Conservation (phyloP, 2,797 vertebrate species). For the Orestias chungarensis region DNA sequence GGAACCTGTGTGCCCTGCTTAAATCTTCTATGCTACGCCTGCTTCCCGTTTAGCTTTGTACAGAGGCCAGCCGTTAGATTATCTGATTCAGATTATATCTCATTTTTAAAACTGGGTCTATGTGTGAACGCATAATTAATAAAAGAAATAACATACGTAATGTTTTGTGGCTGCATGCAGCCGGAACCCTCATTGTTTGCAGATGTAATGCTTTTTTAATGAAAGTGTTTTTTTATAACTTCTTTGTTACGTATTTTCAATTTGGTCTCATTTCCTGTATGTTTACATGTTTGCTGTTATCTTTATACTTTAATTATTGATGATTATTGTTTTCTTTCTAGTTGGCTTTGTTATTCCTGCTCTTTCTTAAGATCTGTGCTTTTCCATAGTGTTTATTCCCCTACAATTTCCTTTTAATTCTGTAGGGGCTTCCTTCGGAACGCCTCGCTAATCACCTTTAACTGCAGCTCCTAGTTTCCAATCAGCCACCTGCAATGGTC, state of each 20-base stretch:
- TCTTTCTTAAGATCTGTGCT: no score
- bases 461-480: no score
- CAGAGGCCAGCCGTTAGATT: conserved; percentile 11
- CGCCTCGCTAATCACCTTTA: no score
- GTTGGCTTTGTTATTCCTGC: no score
- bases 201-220: no score
- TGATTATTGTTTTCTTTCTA: no score
- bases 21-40: neutral
- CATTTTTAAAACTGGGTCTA: conserved; percentile 12
- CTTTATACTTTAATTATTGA: conserved; percentile 10
- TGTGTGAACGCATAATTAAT: conserved; percentile 14
- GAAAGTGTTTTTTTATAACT: no score
- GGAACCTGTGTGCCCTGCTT: neutral
- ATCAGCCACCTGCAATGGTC: no score
- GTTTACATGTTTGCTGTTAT: conserved; percentile 29
- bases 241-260: conserved; percentile 6
- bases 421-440: no score
- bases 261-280: conserved; percentile 20
- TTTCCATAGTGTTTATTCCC: no score
- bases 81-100: conserved; percentile 20
- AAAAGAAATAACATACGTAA: conserved; percentile 35
- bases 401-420: no score
- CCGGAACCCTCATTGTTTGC: conserved; percentile 36
- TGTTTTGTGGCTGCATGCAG: conserved; percentile 29
- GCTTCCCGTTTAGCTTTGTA: conserved; percentile 1